phyloP scores from a whole-genome alignment of 2,113 vertebrate species.

The Eolophus roseicapilla region DNA sequence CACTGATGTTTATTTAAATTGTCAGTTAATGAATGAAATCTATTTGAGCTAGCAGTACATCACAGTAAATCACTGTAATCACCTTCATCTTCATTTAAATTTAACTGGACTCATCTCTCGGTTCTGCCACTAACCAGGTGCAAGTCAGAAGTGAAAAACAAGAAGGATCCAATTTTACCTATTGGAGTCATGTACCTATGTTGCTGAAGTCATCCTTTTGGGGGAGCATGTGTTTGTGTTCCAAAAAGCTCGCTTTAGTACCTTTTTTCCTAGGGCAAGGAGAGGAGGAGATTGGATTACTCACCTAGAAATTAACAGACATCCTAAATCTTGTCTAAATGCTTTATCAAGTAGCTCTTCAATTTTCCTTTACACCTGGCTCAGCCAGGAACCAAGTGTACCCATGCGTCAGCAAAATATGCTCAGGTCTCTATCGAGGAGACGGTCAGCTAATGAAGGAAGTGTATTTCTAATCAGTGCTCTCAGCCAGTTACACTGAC shows the following conservation, averaged over 20 bases:
- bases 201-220: neutral
- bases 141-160: neutral
- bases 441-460: neutral
- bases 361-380: neutral
- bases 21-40: conserved; percentile 2
- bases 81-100: neutral
- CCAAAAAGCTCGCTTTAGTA: neutral
- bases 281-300: neutral
- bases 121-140: neutral
- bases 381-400: neutral
- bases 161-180: neutral
- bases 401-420: neutral
- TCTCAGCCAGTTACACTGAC: neutral
- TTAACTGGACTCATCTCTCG: neutral
- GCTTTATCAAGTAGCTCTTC: neutral
- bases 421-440: neutral
- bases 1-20: neutral
- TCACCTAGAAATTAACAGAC: neutral
- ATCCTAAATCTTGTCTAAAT: neutral
- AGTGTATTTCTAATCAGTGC: neutral
- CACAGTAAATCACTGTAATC: neutral
- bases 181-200: neutral
- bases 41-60: neutral
- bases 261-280: neutral
- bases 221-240: neutral